phyloP scores from a whole-genome alignment of 2,888 invertebrate genomes.

The Galeruca laticollis region DNA sequence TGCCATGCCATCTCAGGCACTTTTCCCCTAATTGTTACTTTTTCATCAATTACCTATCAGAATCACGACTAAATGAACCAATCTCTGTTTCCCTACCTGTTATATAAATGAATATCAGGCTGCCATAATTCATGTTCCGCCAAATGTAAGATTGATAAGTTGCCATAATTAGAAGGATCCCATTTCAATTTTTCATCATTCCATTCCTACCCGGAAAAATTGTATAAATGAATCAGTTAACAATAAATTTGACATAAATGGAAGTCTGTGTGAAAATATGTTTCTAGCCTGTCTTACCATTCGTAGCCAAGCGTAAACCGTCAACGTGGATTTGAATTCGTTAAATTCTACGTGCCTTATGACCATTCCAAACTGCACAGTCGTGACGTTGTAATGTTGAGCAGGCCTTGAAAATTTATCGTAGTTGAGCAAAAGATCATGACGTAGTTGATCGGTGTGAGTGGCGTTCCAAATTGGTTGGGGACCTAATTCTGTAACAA shows the following conservation, averaged over 20 bases:
- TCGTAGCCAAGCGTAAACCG: conserved; percentile 72
- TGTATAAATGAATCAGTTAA: too few relatives aligned
- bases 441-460: conserved; percentile 70
- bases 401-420: conserved; percentile 71
- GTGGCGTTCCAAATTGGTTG: conserved; percentile 71
- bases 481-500: conserved; percentile 57
- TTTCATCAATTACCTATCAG: too few relatives aligned
- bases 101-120: conserved; percentile 80
- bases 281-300: conserved; percentile 71
- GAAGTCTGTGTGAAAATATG: neutral
- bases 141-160: conserved; percentile 72
- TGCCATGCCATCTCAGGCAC: too few relatives aligned
- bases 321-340: conserved; percentile 73
- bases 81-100: conserved; percentile 68
- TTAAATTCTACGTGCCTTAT: conserved; percentile 76
- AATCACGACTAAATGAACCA: too few relatives aligned
- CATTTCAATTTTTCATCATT: conserved; percentile 79
- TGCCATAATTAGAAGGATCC: conserved; percentile 77
- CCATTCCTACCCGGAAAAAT: conserved; percentile 76
- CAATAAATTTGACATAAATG: too few relatives aligned
- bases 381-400: conserved; percentile 68
- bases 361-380: conserved; percentile 70
- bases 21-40: too few relatives aligned
- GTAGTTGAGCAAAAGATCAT: conserved; percentile 71
- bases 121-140: conserved; percentile 82